Base-by-base conservation (phyloP, 2,113 vertebrate species). In the Triplophysa rosa region DNA sequence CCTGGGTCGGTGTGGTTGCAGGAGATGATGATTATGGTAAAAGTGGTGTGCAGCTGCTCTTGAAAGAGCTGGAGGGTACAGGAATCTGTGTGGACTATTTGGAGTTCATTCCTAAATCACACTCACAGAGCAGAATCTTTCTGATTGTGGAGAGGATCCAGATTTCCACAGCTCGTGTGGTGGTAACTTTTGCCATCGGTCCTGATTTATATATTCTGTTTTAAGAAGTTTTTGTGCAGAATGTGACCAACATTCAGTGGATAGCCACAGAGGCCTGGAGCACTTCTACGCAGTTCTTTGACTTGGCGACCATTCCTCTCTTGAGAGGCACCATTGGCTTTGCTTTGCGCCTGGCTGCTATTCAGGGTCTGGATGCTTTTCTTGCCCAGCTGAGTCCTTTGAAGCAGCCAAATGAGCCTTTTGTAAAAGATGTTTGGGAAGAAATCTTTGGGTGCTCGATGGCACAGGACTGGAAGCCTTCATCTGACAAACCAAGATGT, bases 261-360 rank as follows among this genome's bases (percentile, higher is more conserved):
- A 83, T 91, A 23, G 88, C 86, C 12, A 87, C 88, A 49, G 86
- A 89, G 33, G 84, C 85, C 61, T 90, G 89, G 88, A 75, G 87
- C 33, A 87, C 87, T 0, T 86, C 86, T 7, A 42, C 33, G 0
- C 10, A 77, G 4, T 26, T 87, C 3, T 83, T 77, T n/a, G 26
- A 42, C 10, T 77, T 81, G 14, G 64, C 66, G 9, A 80, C 82
- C 56, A 72, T 85, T 58, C 78, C 67, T 13, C 75, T 81, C 3
- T 61, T 89, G 45, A 77, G 74, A 0, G 89, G 88, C 16, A 90
- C 87, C 6, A 79, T 91, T 47, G 87, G 88, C 4, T 92, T 92
- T 77, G 84, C 88, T 7, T 65, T 89, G 52, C 70, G 52, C 21
- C 88, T 54, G 40, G 86, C 81, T 37, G 74, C 87, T 42, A 90